Evolutionary conservation across 2,113 vertebrate genomes (phyloP).

Genomic region (Alces alces): DNA sequence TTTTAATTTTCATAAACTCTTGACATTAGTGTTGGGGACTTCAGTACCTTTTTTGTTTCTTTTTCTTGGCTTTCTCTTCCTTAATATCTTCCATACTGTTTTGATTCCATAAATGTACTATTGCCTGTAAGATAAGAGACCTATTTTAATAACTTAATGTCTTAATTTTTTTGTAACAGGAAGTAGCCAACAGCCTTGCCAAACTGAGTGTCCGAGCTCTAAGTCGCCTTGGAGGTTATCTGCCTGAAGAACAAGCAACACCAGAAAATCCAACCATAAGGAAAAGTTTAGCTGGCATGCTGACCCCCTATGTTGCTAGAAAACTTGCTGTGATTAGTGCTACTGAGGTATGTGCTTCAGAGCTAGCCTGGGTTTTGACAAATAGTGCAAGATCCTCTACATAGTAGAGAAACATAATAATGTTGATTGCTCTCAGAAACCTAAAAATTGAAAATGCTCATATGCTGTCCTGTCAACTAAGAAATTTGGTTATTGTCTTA

Average conservation of each 20-base stretch:
- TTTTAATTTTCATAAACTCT: neutral
- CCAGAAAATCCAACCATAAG: constrained; percentile 94
- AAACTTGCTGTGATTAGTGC: constrained; percentile 87
- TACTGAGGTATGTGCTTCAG: constrained; percentile 85
- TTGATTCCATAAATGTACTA: neutral
- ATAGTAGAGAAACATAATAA: neutral
- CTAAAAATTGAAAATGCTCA: neutral
- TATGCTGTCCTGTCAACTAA: neutral
- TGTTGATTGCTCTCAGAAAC: neutral
- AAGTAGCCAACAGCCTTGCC: constrained; percentile 95
- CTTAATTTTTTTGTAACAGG: constrained; percentile 75
- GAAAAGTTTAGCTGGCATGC: constrained; percentile 94
- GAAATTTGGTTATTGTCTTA: neutral
- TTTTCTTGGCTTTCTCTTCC: neutral
- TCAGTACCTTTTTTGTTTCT: neutral
- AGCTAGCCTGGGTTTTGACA: neutral
- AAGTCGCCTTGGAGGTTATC: constrained; percentile 93
- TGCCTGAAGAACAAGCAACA: constrained; percentile 82
- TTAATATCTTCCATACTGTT: neutral
- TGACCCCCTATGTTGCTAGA: constrained; percentile 93
- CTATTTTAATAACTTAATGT: neutral
- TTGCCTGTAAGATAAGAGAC: neutral
- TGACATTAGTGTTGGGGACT: neutral
- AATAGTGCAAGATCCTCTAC: neutral
- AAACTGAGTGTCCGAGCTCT: constrained; percentile 92